phyloP scores from a whole-genome alignment of 2,888 invertebrate genomes.

The Halictus quadricinctus region DNA sequence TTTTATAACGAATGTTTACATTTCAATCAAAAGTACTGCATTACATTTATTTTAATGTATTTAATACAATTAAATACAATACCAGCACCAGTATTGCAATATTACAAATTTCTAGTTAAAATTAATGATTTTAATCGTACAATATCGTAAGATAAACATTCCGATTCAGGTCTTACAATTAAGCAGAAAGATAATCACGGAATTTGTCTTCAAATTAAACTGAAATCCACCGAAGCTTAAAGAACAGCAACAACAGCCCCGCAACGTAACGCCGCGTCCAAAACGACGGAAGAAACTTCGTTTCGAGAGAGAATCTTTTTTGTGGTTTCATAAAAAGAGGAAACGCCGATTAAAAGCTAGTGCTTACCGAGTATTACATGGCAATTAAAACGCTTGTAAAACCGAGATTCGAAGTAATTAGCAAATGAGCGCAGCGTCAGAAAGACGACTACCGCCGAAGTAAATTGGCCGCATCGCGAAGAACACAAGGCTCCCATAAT shows the following conservation, averaged over 20 bases:
- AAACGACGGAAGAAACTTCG: not conserved
- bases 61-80: too few relatives aligned
- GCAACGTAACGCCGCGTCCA: not conserved
- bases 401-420: conserved; percentile 33
- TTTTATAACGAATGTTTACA: too few relatives aligned
- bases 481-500: conserved; percentile 33
- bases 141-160: not conserved
- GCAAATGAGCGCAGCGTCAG: conserved; percentile 44
- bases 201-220: not conserved
- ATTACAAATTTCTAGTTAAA: too few relatives aligned
- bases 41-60: too few relatives aligned
- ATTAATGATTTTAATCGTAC: too few relatives aligned
- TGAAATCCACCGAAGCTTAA: not conserved
- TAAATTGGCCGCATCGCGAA: conserved; percentile 53
- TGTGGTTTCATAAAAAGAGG: not conserved
- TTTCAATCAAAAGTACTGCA: too few relatives aligned
- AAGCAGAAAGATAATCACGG: not conserved
- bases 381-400: conserved; percentile 39
- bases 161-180: not conserved
- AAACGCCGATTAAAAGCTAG: conserved; percentile 20
- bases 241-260: not conserved
- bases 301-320: not conserved
- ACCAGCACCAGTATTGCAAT: too few relatives aligned
- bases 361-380: conserved; percentile 8
- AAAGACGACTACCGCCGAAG: conserved; percentile 28